Evolutionary conservation across 2,113 vertebrate species (phyloP), one percentile per base, ranked within the genome.

Genomic region (Hirundichthys speculiger): DNA sequence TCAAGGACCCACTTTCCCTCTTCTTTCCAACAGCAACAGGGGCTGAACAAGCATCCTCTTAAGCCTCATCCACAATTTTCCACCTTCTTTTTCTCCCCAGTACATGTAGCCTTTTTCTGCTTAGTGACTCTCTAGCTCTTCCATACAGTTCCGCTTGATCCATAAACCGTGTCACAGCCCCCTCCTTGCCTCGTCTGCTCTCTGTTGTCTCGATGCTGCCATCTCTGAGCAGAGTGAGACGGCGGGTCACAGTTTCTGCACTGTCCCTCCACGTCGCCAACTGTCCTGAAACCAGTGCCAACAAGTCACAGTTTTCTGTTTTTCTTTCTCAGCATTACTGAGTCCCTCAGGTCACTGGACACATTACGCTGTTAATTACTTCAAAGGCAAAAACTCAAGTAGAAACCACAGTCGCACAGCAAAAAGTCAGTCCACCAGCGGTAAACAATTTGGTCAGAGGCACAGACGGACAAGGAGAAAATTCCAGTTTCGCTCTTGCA

Each of bases 291-390:
- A 13, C 49, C 40, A 5, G 5, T 69, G 80, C 68, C 75, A 82
- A 55, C 3, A 14, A 69, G 65, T 54, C 64, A 51, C 62, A 73
- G 61, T 79, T 73, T 63, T 81, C 55, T 62, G 64, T 69, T 13
- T 55, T 64, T 13, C 61, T 67, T 80, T 73, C 82, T 82, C 85
- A 69, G 69, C 70, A 64, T 84, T 84, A 87, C 72, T 82, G 66
- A 66, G 48, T 86, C 60, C 75, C 78, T 53, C 59, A 66, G 79
- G 89, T 81, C 86, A 85, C 76, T 47, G 73, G 83, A 83, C 67
- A 46, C 68, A 63, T 78, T 81, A 72, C 80, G 75, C 74, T 74
- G 80, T 85, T 91, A 90, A 88, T 88, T 87, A 84, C 80, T 61
- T 79, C 46, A 75, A 75, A 75, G 69, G 67, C 79, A 75, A 86